These are phyloP conservation scores for Neoarius graeffei DNA, from an alignment of 2,113 vertebrate species.

Conservation along the genomic window DNA sequence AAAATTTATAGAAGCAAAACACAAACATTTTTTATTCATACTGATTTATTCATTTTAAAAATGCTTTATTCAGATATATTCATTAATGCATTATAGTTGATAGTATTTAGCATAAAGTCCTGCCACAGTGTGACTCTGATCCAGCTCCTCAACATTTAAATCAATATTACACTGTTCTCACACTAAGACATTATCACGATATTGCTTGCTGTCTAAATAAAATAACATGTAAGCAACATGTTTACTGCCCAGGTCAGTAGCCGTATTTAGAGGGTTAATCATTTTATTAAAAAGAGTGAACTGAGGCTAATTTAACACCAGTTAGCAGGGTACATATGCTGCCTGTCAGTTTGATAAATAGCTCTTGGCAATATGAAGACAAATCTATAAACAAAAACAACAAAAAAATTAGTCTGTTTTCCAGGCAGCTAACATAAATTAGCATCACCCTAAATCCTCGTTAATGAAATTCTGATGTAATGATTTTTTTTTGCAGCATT, in stretches of 20 bases:
- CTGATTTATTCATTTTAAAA: too few relatives aligned
- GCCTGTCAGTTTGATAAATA: conserved; percentile 27
- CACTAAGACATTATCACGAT: not conserved
- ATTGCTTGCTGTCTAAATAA: not conserved
- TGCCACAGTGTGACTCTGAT: not conserved
- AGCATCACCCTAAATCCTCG: not conserved
- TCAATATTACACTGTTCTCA: not conserved
- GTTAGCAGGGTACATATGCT: conserved; percentile 2
- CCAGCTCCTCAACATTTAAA: not conserved
- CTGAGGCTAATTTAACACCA: not conserved
- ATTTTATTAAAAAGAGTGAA: not conserved
- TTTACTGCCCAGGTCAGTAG: not conserved
- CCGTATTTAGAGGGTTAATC: not conserved
- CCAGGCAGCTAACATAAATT: not conserved
- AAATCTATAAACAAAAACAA: not conserved
- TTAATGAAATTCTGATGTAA: conserved; percentile 1
- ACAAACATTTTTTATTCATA: not conserved
- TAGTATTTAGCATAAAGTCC: not conserved
- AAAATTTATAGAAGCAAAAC: not conserved
- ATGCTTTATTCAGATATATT: not conserved
- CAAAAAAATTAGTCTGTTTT: not conserved
- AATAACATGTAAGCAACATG: not conserved
- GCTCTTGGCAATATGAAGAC: conserved; percentile 7
- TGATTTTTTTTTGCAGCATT: conserved; percentile 2
- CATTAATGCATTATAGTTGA: not conserved